Percentiles rank a stretch among this genome's conserved stretches.
Evolutionary conservation across 2,797 vertebrate species (phyloP).

Genomic region (Nasua narica): DNA sequence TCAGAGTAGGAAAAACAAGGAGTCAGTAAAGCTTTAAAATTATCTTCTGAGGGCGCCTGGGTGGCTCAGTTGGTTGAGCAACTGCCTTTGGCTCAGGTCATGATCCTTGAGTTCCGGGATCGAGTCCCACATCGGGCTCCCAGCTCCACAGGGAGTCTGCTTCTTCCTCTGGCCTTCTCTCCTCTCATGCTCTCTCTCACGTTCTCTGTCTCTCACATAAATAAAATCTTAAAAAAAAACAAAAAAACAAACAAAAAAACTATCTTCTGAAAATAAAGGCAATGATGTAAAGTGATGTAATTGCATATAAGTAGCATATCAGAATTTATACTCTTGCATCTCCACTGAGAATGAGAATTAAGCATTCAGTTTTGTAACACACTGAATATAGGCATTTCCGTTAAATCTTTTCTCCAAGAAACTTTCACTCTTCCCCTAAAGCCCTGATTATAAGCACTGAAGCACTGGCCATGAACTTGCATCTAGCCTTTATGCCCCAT

Average conservation of each 20-base stretch:
- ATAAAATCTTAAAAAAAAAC: no score
- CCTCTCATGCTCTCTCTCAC: no score
- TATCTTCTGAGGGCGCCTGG: neutral
- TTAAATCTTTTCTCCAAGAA: neutral
- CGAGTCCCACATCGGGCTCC: no score
- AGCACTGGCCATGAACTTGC: neutral
- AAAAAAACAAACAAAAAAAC: no score
- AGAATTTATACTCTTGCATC: neutral
- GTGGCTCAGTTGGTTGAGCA: no score
- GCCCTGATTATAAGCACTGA: neutral
- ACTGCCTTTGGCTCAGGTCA: no score
- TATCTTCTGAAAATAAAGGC: neutral
- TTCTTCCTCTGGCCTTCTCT: no score
- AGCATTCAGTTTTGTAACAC: neutral
- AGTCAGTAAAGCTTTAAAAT: slow-evolving; percentile 31
- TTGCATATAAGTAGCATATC: neutral
- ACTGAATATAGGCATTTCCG: neutral
- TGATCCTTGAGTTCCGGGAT: no score
- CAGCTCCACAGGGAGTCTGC: no score
- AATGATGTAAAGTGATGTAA: neutral
- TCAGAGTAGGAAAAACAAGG: neutral
- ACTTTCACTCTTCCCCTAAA: neutral
- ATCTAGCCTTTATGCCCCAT: neutral
- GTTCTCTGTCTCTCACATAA: no score
- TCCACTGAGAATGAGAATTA: neutral